phyloP scores from a whole-genome alignment of 2,113 vertebrate species.

The Bubalus kerabau region DNA sequence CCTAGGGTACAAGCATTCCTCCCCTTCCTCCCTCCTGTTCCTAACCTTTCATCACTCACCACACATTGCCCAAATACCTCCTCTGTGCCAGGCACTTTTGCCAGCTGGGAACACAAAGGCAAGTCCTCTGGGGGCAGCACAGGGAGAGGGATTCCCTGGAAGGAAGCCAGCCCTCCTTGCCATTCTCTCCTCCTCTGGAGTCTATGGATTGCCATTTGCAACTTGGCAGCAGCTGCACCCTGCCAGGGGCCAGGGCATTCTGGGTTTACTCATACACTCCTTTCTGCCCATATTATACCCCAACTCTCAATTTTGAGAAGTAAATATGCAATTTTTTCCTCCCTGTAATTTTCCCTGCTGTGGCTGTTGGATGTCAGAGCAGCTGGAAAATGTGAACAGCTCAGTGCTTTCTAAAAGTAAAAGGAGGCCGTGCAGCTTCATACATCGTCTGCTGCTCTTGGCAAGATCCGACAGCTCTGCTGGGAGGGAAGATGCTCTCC shows the following conservation, averaged over 20 bases:
- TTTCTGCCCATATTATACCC: conserved; percentile 50
- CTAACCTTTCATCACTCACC: background rate
- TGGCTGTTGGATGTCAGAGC: conserved; percentile 61
- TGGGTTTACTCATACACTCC: conserved; percentile 41
- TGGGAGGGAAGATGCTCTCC: background rate
- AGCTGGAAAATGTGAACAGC: conserved; percentile 63
- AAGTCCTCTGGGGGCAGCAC: conserved; percentile 30
- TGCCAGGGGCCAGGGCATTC: conserved; percentile 44
- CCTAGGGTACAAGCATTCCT: background rate
- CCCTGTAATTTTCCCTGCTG: conserved; percentile 71
- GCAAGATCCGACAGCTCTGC: background rate
- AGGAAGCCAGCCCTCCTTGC: conserved; percentile 8
- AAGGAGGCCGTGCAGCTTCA: background rate
- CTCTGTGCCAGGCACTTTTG: conserved; percentile 9
- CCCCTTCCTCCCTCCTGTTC: background rate
- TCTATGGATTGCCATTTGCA: background rate
- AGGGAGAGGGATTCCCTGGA: conserved; percentile 62
- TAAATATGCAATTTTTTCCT: conserved; percentile 70
- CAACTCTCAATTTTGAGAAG: conserved; percentile 66
- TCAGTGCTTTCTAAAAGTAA: conserved; percentile 59
- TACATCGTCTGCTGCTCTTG: background rate
- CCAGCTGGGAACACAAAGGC: background rate
- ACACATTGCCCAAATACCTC: background rate
- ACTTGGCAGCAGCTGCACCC: conserved; percentile 13
- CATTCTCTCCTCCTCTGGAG: background rate